Base-by-base conservation (phyloP, 2,888 invertebrate genomes). In the Melanchra persicariae region DNA sequence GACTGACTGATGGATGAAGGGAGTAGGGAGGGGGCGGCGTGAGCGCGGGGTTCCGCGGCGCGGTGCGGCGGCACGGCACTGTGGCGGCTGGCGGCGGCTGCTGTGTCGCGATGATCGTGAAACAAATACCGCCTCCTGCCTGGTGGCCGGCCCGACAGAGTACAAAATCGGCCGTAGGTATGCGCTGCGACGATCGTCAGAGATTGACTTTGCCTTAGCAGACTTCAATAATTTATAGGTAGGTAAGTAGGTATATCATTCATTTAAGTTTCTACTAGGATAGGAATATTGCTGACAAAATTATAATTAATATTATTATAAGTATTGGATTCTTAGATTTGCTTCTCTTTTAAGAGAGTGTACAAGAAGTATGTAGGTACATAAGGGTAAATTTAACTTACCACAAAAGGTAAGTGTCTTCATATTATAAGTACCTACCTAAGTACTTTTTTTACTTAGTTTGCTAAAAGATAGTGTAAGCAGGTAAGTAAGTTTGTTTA, bases 1-100 rank as follows among this genome's bases (percentile, higher is more conserved):
- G 95, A 95, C 95, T 95, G 95, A 95, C 92, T 92, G 94, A 94
- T 91, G 90, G 91, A 90, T 93, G 87, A 83, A 81, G 86, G 90
- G 89, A 87, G 89, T 15, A 59, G 69, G 52, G 87, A 89, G 89
- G 9, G 34, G 34, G 34, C 34, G 34, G 9, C 34, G 89, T 83
- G 81, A 84, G 85, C 34, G 63, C 45, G 77, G 83, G 89, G 89
- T 89, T 89, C 88, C 72, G 77, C 74, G 81, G 67, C 76, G 85
- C 82, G 61, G 45, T 74, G 74, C 60, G 57, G 55, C 55, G 65
- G 69, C 66, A 26, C 60, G 34, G 34, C 34, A 34, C 34, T 34
- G 8, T 49, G 66, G 89, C 54, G 66, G 61, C 55, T 77, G 86
- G 77, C 72, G 74, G 76, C 72, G 71, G 65, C 81, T 83, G 85